Conservation (phyloP, 2,113 vertebrate species). For the Nannospalax galili region DNA sequence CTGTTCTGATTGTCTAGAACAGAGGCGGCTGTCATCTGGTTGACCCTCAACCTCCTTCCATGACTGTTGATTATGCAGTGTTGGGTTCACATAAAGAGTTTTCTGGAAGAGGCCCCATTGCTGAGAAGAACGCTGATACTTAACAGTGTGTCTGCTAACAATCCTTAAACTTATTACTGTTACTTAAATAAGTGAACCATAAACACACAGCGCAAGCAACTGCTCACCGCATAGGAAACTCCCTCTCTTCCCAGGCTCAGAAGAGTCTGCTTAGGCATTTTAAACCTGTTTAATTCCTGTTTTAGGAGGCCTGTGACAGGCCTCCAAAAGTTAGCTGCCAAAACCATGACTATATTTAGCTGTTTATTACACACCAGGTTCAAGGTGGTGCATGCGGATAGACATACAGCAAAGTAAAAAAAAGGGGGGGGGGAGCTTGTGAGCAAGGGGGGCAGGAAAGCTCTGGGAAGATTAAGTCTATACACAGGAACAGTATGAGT, state of each 20-base stretch:
- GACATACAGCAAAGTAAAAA: conserved; percentile 52
- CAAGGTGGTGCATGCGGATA: conserved; percentile 60
- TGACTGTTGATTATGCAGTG: conserved; percentile 71
- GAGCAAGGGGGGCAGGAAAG: conserved; percentile 30
- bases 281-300: conserved; percentile 71
- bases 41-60: conserved; percentile 71
- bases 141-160: conserved; percentile 64
- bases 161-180: conserved; percentile 69
- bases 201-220: neutral
- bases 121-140: conserved; percentile 58
- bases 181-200: conserved; percentile 65
- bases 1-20: neutral
- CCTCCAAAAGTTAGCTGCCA: conserved; percentile 72
- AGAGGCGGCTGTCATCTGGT: conserved; percentile 75
- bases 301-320: conserved; percentile 65
- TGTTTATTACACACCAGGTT: conserved; percentile 68
- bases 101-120: conserved; percentile 58
- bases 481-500: conserved; percentile 5
- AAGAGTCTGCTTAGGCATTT: conserved; percentile 54
- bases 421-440: conserved; percentile 56
- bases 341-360: conserved; percentile 75
- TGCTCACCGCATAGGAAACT: conserved; percentile 40
- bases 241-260: conserved; percentile 28
- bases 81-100: conserved; percentile 71
- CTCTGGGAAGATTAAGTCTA: conserved; percentile 44